Evolutionary conservation across 2,888 invertebrate species (phyloP).

Genomic region (Diachrysia chrysitis): DNA sequence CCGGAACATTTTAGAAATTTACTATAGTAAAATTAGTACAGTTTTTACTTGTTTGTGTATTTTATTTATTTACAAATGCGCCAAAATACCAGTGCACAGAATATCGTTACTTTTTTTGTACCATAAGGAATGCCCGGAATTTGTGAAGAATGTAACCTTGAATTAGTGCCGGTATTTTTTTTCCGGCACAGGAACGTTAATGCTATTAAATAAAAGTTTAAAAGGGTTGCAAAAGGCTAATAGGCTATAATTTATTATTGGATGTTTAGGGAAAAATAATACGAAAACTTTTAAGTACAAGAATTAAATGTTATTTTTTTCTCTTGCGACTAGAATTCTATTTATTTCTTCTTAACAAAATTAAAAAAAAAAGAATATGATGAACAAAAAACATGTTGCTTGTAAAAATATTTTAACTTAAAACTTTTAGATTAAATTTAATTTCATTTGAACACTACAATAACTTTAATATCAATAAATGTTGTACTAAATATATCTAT

Average conservation of each 20-base stretch:
- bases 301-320: not conserved
- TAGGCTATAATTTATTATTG: constrained; percentile 3
- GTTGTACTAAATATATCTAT: too few species aligned
- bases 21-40: too few species aligned
- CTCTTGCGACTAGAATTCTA: not conserved
- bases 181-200: not conserved
- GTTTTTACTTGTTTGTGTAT: too few species aligned
- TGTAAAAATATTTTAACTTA: too few species aligned
- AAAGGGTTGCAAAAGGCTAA: not conserved
- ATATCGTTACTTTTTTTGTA: not conserved
- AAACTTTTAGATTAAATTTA: too few species aligned
- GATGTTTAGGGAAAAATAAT: constrained; percentile 1
- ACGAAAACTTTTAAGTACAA: not conserved
- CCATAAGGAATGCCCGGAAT: not conserved
- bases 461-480: too few species aligned
- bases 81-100: not conserved
- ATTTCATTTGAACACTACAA: too few species aligned
- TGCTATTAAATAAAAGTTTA: not conserved
- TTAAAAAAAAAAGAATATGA: too few species aligned
- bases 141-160: constrained; percentile 2
- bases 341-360: too few species aligned
- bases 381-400: too few species aligned
- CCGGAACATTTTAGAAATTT: too few species aligned
- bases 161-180: not conserved
- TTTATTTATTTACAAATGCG: not conserved